phyloP scores from a whole-genome alignment of 2,113 vertebrate species.

The Pangasianodon hypophthalmus region DNA sequence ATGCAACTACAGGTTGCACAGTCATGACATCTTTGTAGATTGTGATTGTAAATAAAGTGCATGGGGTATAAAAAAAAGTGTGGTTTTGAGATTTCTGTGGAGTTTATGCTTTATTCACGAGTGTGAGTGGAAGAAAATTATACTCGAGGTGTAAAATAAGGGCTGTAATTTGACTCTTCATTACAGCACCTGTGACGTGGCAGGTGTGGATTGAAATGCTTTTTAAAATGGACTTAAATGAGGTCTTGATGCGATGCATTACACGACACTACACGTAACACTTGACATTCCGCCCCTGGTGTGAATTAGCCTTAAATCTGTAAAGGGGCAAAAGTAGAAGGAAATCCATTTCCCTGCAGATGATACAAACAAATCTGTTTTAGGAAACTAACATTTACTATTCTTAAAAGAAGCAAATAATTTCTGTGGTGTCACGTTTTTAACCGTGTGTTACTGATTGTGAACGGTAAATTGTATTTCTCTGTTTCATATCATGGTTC shows the following conservation, averaged over 20 bases:
- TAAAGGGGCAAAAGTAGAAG: not conserved
- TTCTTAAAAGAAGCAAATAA: not conserved
- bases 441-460: not conserved
- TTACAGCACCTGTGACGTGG: not conserved
- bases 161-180: not conserved
- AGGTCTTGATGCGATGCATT: not conserved
- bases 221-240: not conserved
- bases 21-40: not conserved
- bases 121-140: not conserved
- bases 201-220: not conserved
- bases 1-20: not conserved
- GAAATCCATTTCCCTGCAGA: not conserved
- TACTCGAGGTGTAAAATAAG: not conserved
- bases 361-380: not conserved
- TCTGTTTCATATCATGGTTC: not conserved
- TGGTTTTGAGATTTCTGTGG: not conserved
- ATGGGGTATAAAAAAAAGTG: not conserved
- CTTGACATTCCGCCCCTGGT: not conserved
- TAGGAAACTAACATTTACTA: not conserved
- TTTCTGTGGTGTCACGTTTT: not conserved
- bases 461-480: not conserved
- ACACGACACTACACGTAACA: not conserved
- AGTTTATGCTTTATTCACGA: not conserved
- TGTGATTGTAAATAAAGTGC: not conserved
- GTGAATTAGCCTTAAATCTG: not conserved